Evolutionary conservation across 64 coral and sea anemone species (phyloP).

Genomic region (Pocillopora verrucosa): DNA sequence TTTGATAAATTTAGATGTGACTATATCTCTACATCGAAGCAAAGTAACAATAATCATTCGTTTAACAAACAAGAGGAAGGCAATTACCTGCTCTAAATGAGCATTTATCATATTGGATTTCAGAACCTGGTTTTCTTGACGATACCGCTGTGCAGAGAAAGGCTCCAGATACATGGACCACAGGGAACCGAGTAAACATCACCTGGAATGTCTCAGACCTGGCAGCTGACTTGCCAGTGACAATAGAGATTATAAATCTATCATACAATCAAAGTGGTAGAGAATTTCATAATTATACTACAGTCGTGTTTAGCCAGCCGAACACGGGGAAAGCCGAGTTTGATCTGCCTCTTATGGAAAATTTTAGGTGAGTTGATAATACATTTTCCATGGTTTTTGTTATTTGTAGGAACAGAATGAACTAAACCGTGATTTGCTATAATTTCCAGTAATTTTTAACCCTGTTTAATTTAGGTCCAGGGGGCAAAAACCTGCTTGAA

Average conservation of each 20-base stretch:
- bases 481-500: too few species aligned
- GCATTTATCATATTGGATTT: background rate
- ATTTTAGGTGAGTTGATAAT: background rate
- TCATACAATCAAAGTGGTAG: background rate
- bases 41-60: too few species aligned
- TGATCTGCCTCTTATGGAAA: background rate
- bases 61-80: too few species aligned
- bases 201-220: background rate
- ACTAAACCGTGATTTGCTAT: too few species aligned
- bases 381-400: background rate
- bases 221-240: background rate
- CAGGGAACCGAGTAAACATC: background rate
- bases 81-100: background rate
- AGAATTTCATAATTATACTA: background rate
- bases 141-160: background rate
- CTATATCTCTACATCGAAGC: too few species aligned
- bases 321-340: slow-evolving; percentile 24
- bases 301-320: background rate
- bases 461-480: too few species aligned
- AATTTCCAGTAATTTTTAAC: too few species aligned
- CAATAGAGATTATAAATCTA: slow-evolving; percentile 3
- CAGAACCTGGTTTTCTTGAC: background rate
- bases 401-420: background rate
- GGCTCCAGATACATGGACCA: background rate
- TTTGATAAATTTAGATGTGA: too few species aligned